phyloP scores from a whole-genome alignment of 2,113 vertebrate species.

The Dunckerocampus dactyliophorus region DNA sequence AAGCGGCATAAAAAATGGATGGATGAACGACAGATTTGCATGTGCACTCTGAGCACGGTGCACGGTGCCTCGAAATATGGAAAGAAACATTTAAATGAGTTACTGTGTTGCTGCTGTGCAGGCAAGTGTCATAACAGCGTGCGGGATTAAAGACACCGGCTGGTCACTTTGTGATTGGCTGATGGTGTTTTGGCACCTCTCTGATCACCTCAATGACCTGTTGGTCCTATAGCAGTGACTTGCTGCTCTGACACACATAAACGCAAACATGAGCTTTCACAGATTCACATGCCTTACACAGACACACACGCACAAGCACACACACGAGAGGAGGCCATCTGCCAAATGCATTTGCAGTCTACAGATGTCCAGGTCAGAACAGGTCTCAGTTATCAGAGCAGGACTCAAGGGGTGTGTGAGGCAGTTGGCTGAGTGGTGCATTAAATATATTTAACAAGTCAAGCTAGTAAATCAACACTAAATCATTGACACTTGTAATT shows the following conservation, averaged over 20 bases:
- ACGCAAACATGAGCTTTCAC: slow-evolving; percentile 25
- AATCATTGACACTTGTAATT: background rate
- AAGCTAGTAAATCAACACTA: background rate
- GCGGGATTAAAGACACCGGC: slow-evolving; percentile 12
- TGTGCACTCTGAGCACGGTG: too few relatives aligned
- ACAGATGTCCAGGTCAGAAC: slow-evolving; percentile 38
- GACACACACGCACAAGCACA: slow-evolving; percentile 13
- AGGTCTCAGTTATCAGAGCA: slow-evolving; percentile 24
- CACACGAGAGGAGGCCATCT: slow-evolving; percentile 46
- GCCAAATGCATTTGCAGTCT: slow-evolving; percentile 53
- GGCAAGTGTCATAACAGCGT: background rate
- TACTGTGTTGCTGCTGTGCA: background rate
- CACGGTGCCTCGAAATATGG: too few relatives aligned
- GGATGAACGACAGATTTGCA: too few relatives aligned
- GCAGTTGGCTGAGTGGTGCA: slow-evolving; percentile 23
- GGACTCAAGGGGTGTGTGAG: slow-evolving; percentile 16
- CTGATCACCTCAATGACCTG: slow-evolving; percentile 41
- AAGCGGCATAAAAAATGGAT: too few relatives aligned
- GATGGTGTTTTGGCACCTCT: slow-evolving; percentile 14
- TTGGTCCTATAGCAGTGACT: slow-evolving; percentile 28
- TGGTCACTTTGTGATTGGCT: slow-evolving; percentile 26
- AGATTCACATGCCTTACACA: slow-evolving; percentile 25
- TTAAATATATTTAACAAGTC: slow-evolving; percentile 31
- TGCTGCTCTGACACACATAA: slow-evolving; percentile 42
- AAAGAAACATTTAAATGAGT: background rate